Percentiles rank a stretch among this genome's conserved stretches.
Conservation (phyloP, 30 jellyfish, hydroid and myxozoan species). For the Sanderia malayensis region DNA sequence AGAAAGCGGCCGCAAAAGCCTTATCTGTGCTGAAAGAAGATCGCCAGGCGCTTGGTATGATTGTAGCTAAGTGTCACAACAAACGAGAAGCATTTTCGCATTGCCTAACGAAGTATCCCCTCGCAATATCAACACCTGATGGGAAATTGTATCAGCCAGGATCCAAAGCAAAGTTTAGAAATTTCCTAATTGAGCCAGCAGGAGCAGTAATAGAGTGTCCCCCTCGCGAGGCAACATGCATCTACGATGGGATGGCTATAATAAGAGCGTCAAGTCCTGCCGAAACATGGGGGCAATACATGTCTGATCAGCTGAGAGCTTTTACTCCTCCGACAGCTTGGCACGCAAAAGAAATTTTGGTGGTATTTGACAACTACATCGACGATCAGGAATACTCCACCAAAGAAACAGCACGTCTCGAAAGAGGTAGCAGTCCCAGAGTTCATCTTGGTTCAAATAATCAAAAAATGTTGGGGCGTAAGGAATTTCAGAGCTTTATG, state of each 20-base stretch:
- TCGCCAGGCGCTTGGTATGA: no score
- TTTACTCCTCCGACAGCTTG: slow-evolving; percentile 1
- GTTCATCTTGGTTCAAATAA: not conserved
- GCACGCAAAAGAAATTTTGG: slow-evolving; percentile 1
- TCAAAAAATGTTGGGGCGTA: not conserved
- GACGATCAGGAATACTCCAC: no score
- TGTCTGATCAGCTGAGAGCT: slow-evolving; percentile 4
- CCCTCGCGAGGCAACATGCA: slow-evolving; percentile 7
- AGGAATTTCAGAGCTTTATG: not conserved
- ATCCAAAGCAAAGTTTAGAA: slow-evolving; percentile 1
- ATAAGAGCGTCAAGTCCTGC: slow-evolving; percentile 3
- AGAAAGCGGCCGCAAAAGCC: no score
- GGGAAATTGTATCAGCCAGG: no score
- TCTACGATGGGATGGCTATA: slow-evolving; percentile 7
- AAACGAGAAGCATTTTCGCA: not conserved
- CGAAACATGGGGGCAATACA: not conserved
- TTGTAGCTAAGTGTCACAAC: no score
- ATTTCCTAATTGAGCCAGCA: not conserved
- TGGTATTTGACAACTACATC: not conserved
- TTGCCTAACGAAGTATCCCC: not conserved
- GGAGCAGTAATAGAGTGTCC: not conserved
- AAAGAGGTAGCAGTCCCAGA: not conserved
- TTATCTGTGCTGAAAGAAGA: no score
- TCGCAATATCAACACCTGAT: slow-evolving; percentile 5
- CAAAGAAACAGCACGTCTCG: no score